Conservation (phyloP, 2,888 invertebrate genomes). For the Ornithoptera priamus region DNA sequence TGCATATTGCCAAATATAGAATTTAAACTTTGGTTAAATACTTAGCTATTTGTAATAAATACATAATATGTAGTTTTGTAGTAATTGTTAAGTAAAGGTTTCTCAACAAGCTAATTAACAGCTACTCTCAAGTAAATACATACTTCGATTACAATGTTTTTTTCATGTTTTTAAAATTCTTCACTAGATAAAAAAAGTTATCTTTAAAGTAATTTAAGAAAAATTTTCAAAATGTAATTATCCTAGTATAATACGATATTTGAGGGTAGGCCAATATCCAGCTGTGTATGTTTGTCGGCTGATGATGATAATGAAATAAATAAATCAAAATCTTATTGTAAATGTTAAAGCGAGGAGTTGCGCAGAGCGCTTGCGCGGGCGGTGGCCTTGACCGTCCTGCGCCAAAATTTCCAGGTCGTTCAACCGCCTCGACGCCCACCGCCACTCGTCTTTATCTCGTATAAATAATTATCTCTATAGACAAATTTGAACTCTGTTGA, state of each 20-base stretch:
- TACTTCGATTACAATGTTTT: no score
- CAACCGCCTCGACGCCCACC: slow-evolving; percentile 72
- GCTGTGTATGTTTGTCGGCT: no score
- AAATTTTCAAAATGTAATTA: neutral
- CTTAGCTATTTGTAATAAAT: no score
- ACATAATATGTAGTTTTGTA: no score
- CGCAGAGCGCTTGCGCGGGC: slow-evolving; percentile 56
- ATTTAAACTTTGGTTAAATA: no score
- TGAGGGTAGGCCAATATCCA: no score
- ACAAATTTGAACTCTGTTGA: slow-evolving; percentile 46
- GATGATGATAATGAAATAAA: neutral
- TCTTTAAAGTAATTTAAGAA: neutral
- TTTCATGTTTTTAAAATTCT: no score
- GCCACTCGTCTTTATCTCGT: slow-evolving; percentile 72
- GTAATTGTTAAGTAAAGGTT: no score
- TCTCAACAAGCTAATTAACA: no score
- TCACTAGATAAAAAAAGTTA: no score
- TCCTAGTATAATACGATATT: neutral
- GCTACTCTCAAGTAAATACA: no score
- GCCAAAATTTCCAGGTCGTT: slow-evolving; percentile 79
- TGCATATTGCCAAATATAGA: no score
- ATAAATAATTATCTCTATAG: slow-evolving; percentile 54
- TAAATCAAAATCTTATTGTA: slow-evolving; percentile 21
- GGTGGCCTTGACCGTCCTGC: slow-evolving; percentile 79
- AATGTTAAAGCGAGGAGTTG: slow-evolving; percentile 32